phyloP scores from a whole-genome alignment of 2,113 vertebrate species.

The Terrapene triunguis region DNA sequence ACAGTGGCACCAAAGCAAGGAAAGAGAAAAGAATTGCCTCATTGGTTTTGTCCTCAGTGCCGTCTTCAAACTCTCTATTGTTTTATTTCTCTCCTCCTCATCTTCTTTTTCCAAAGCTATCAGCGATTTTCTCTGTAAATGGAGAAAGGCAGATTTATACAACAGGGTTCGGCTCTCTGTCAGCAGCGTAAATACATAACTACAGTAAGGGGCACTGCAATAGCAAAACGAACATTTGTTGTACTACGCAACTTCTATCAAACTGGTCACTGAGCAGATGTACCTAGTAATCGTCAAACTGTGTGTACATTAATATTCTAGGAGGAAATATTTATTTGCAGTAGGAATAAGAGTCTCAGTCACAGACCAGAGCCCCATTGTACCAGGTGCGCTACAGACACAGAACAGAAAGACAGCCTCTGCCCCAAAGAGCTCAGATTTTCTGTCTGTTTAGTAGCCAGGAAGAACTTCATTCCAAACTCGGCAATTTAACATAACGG shows the following conservation, averaged over 20 bases:
- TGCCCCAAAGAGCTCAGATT: rapidly evolving
- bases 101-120: slow-evolving; percentile 96
- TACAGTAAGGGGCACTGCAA: background rate
- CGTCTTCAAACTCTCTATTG: slow-evolving; percentile 96
- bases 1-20: background rate
- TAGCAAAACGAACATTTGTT: background rate
- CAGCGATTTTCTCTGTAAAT: slow-evolving; percentile 91
- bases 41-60: slow-evolving; percentile 97
- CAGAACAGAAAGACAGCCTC: rapidly evolving
- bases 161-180: background rate
- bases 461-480: background rate
- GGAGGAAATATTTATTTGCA: background rate
- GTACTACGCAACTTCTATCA: background rate
- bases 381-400: background rate
- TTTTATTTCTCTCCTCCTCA: slow-evolving; percentile 97
- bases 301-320: no score
- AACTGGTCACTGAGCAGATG: background rate
- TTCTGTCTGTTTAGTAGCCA: background rate
- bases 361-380: rapidly evolving
- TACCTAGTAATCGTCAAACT: no score
- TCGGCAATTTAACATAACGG: background rate
- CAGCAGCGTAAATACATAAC: rapidly evolving
- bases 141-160: slow-evolving; percentile 45
- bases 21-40: slow-evolving; percentile 83
- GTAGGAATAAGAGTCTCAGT: background rate